Conservation (phyloP, 1,140 invertebrate genomes). For the Musca vetustissima region DNA sequence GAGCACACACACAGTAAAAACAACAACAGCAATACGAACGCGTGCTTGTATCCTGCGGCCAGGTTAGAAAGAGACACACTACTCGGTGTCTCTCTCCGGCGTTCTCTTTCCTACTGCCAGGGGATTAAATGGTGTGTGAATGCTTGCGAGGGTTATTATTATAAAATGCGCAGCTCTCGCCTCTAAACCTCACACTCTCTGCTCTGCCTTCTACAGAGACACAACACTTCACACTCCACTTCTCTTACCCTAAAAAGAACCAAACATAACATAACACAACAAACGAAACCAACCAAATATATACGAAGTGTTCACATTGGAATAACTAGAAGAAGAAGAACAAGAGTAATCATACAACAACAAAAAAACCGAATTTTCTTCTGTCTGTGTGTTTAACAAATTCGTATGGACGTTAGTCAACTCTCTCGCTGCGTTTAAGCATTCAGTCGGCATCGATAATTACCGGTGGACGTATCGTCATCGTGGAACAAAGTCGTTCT, state of each 20-base stretch:
- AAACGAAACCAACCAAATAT: not conserved
- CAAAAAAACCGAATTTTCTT: not conserved
- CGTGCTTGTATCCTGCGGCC: conserved; percentile 21
- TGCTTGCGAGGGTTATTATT: not conserved
- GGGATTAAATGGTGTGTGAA: conserved; percentile 1
- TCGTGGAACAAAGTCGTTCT: conserved; percentile 31
- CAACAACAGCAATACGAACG: not conserved
- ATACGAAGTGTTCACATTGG: no score
- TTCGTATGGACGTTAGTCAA: conserved; percentile 49
- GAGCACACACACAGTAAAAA: no score
- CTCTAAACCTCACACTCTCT: conserved; percentile 21
- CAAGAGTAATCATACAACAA: not conserved
- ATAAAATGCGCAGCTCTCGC: conserved; percentile 19
- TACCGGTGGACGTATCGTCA: conserved; percentile 54
- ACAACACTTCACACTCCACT: conserved; percentile 8
- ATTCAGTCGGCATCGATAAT: conserved; percentile 56
- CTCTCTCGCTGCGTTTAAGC: conserved; percentile 54
- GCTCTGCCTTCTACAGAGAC: conserved; percentile 9
- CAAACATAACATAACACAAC: no score
- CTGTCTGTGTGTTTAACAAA: conserved; percentile 20
- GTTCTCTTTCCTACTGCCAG: conserved; percentile 1
- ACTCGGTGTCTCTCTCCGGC: not conserved
- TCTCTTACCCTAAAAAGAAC: not conserved
- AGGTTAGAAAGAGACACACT: not conserved
- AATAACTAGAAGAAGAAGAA: not conserved